A percentile compares a stretch with the other conserved stretches of the same genome.
phyloP scores from a whole-genome alignment of 2,888 invertebrate species.

The Xylota sylvarum region DNA sequence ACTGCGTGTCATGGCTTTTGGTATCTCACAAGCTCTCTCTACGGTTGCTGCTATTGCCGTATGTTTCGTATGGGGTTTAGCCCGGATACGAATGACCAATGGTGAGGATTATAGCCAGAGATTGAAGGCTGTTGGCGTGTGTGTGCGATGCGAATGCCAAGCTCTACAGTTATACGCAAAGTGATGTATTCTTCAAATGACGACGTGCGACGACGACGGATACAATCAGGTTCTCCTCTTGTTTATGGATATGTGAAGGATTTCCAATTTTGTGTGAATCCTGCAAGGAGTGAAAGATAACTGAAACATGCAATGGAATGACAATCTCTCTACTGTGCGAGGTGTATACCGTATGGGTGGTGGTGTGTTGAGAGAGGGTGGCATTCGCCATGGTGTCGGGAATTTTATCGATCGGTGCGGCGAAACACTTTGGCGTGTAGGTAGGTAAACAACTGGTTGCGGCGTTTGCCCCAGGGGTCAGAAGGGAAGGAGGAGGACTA shows the following conservation, averaged over 20 bases:
- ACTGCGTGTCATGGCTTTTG: slow-evolving; percentile 75
- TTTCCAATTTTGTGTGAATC: slow-evolving; percentile 76
- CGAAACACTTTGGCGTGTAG: slow-evolving; percentile 59
- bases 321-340: slow-evolving; percentile 39
- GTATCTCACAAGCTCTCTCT: slow-evolving; percentile 21
- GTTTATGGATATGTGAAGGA: slow-evolving; percentile 74
- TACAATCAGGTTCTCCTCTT: slow-evolving; percentile 65
- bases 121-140: slow-evolving; percentile 53
- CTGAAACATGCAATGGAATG: slow-evolving; percentile 69
- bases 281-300: slow-evolving; percentile 76
- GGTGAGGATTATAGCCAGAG: slow-evolving; percentile 55
- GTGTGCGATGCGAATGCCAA: slow-evolving; percentile 16
- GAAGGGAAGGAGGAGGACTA: slow-evolving; percentile 1
- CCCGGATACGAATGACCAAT: slow-evolving; percentile 65
- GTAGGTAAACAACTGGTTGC: slow-evolving; percentile 67
- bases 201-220: slow-evolving; percentile 44
- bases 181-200: slow-evolving; percentile 53
- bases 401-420: slow-evolving; percentile 67
- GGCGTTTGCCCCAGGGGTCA: slow-evolving; percentile 49
- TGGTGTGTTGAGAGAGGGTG: not conserved
- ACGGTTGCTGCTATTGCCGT: slow-evolving; percentile 10
- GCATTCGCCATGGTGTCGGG: slow-evolving; percentile 58
- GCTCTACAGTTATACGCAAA: slow-evolving; percentile 41
- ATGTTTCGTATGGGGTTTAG: slow-evolving; percentile 38
- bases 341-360: not conserved